Base-by-base conservation (phyloP, 2,797 vertebrate genomes). In the Acanthornis magna region DNA sequence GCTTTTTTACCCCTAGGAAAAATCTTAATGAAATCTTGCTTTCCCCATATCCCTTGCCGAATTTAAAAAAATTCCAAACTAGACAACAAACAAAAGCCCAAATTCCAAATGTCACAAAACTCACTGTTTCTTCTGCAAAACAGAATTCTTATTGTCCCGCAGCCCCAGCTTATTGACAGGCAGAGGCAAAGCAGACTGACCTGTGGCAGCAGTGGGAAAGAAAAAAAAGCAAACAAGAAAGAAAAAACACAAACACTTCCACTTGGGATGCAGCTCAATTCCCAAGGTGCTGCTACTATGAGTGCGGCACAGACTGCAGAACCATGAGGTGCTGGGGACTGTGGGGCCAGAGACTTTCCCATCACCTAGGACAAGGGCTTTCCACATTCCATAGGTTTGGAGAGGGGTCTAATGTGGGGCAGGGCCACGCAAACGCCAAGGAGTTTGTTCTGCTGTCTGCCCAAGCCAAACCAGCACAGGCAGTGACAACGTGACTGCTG, bases 141-240 rank as follows among this genome's bases (percentile, higher is more conserved):
- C 36, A 68, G 70, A 83, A 68, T 78, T 81, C 83, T 91, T 72
- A 94, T 88, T 96, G 94, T 96, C 85, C 76, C 16, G 2, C 48
- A 89, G 82, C 79, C 55, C 55, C 3, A 2, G 15, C 76, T 82
- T 90, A 95, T 6, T 96, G 96, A 96, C 93, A 95, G 63, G 76
- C 92, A 78, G 95, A 96, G 34, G 84, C 57, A 87, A 94, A 95
- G 47, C 96, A 96, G 95, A 85, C 58, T 81, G 87, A 91, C 82
- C 65, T 93, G 76, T 94, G 85, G 79, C 40, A 19, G 85, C 78
- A 93, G 43, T 38, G 58, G 34, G 16, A 23, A 18, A 45, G 29
- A 8, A 61, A 29, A 32, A n/a, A 58, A 50, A 34, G 9, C 34
- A 55, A 72, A 40, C 7, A 45, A 73, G 55, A 60, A 76, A 55